Conservation (phyloP, 2,797 vertebrate species). For the Hirundo rustica region DNA sequence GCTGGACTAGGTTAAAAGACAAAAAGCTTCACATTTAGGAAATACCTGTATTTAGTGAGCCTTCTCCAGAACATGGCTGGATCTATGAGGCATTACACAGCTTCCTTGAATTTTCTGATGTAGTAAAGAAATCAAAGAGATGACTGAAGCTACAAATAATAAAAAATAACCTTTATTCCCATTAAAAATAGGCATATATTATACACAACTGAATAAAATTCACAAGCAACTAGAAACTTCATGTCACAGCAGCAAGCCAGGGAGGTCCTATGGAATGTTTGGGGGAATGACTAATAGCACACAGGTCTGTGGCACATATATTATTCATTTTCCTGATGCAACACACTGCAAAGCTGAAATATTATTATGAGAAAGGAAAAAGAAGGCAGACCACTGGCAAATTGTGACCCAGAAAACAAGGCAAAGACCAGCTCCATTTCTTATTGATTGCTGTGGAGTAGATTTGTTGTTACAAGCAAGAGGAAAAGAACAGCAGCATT, state of each 20-base stretch:
- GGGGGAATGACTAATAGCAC: background rate
- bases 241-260: background rate
- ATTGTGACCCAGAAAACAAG: background rate
- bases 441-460: background rate
- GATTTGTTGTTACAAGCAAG: background rate
- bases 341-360: background rate
- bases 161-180: conserved; percentile 56
- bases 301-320: background rate
- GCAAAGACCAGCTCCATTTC: background rate
- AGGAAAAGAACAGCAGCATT: background rate
- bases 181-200: background rate
- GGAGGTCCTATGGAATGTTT: background rate
- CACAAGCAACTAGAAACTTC: background rate
- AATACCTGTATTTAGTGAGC: background rate
- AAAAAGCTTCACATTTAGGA: background rate
- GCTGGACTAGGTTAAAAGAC: background rate
- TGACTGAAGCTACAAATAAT: background rate
- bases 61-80: background rate
- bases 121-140: background rate
- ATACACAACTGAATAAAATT: background rate
- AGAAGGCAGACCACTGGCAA: background rate
- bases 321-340: background rate
- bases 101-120: background rate
- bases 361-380: background rate
- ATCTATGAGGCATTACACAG: background rate